phyloP scores from a whole-genome alignment of 1,140 invertebrate genomes.

The Trachymyrmex cornetzi region DNA sequence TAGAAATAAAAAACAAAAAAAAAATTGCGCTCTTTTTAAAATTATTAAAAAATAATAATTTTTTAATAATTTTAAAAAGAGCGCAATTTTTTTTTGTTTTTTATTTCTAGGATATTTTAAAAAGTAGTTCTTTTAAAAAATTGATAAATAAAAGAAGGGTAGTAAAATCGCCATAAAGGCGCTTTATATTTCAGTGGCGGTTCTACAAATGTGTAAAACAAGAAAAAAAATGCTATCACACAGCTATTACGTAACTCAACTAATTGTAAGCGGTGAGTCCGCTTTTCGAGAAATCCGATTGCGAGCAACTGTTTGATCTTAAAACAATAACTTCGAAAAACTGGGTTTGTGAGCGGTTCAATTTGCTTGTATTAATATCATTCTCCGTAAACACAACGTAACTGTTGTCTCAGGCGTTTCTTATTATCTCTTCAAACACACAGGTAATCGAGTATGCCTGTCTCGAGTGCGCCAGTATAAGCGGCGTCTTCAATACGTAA shows the following conservation, averaged over 20 bases:
- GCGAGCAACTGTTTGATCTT: conserved; percentile 49
- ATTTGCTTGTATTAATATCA: conserved; percentile 47
- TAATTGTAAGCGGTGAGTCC: background rate
- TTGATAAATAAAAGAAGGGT: too few relatives aligned
- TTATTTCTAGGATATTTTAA: too few relatives aligned
- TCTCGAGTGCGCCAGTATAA: conserved; percentile 40
- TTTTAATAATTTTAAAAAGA: too few relatives aligned
- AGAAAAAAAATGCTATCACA: background rate
- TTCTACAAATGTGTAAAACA: background rate
- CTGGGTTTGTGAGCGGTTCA: conserved; percentile 18
- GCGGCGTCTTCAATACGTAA: conserved; percentile 33
- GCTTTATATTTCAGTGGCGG: too few relatives aligned
- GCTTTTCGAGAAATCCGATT: background rate
- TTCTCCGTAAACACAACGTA: conserved; percentile 33
- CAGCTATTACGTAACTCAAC: background rate
- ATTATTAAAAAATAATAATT: too few relatives aligned
- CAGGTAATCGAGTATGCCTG: conserved; percentile 50
- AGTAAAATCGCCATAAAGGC: too few relatives aligned
- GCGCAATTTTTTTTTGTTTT: too few relatives aligned
- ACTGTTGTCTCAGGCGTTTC: conserved; percentile 48
- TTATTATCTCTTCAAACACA: conserved; percentile 58
- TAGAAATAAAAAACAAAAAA: too few relatives aligned
- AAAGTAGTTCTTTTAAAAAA: too few relatives aligned
- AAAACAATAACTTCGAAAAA: conserved; percentile 53
- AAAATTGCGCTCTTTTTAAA: too few relatives aligned